Conservation (phyloP, 2,113 vertebrate genomes). For the human (Homo sapiens) region GRCh38 chr2:46258501-46259000, state of each 20-base stretch:
- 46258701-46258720: neutral
- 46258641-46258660: neutral
- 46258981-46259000: no score
- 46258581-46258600: neutral
- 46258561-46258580: neutral
- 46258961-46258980: no score
- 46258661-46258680: neutral
- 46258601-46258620: neutral
- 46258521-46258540: neutral
- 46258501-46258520: neutral
- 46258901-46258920: no score
- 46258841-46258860: no score
- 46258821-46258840: neutral
- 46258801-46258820: neutral
- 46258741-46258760: neutral
- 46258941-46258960: no score
- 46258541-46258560: neutral
- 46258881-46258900: no score
- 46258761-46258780: neutral
- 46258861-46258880: no score
- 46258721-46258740: neutral
- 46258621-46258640: neutral
- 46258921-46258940: no score
- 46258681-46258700: neutral
- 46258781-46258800: neutral